Evolutionary conservation across 1,140 invertebrate species (phyloP), one percentile per base, ranked within the genome.

Genomic region (Achatina immaculata): DNA sequence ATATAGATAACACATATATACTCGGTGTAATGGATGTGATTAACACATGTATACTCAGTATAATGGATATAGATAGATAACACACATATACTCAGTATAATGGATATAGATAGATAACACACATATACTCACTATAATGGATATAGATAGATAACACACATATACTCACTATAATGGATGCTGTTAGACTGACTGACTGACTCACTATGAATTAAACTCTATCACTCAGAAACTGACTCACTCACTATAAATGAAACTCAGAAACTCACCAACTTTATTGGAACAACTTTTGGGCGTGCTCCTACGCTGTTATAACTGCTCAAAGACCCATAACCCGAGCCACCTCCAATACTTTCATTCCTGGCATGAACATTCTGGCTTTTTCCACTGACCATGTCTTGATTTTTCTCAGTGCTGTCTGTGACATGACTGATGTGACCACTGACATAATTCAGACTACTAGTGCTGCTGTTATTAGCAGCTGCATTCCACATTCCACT

Each of bases 261-360:
- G 7, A 28, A 31, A 2, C n/a, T 31, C 11, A 66, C 14, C 21
- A 31, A 28, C 16, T 28, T n/a, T 21, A 31, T 28, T 31, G 58
- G 58, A 4, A 62, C 9, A 62, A 82, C 48, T 81, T 89, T 88
- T 31, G 87, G 87, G 58, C 85, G 81, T 3, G 86, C 87, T 34
- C 85, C 88, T 68, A 83, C 81, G 36, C 81, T 73, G 0, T 73
- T 66, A 62, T 82, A 80, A 55, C 86, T 87, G 78, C 83, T 84
- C 1, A 88, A 19, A 43, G 88, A 89, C 16, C 86, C 86, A 80
- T 88, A 89, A 0, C 88, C 88, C 34, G 87, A 88, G 69, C 88
- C 89, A 14, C 83, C 85, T 7, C 86, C 84, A 58, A 81, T 84
- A 73, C 88, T 88, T 74, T 86, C 83, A 1, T 87, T 87, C 19